These are phyloP conservation scores for Zophobas atratus DNA, from an alignment of 1,140 invertebrate genomes.

Conservation along the genomic window DNA sequence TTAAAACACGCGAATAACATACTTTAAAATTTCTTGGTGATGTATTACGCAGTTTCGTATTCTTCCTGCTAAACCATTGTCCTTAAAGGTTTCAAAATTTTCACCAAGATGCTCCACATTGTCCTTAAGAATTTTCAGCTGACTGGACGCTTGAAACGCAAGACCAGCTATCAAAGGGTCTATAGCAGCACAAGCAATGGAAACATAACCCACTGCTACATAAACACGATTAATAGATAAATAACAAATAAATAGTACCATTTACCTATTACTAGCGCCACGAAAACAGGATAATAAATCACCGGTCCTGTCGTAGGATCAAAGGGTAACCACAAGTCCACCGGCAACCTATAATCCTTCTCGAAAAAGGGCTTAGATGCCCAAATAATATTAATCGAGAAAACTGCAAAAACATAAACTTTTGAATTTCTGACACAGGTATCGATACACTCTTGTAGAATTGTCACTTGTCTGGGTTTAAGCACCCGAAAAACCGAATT, in stretches of 20 bases:
- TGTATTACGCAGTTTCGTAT: constrained; percentile 6
- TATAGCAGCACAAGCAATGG: constrained; percentile 11
- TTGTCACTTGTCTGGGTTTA: background rate
- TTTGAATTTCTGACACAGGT: background rate
- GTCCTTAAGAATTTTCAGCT: constrained; percentile 18
- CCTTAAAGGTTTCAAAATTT: background rate
- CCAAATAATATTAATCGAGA: constrained; percentile 1
- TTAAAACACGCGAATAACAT: constrained; percentile 1
- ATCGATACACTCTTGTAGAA: background rate
- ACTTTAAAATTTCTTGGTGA: constrained; percentile 27
- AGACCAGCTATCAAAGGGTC: constrained; percentile 16
- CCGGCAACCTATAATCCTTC: background rate
- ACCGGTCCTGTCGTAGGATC: background rate
- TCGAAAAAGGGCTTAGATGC: background rate
- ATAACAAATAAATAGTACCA: background rate
- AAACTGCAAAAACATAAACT: background rate
- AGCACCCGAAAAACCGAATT: background rate
- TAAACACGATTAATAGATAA: background rate
- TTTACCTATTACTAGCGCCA: background rate
- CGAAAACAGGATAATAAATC: background rate
- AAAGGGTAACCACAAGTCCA: background rate
- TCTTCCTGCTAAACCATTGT: no score
- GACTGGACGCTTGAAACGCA: background rate
- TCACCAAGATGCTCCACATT: constrained; percentile 17
- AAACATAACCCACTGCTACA: constrained; percentile 14